Evolutionary conservation across 2,113 vertebrate genomes (phyloP), one percentile per base, ranked within the genome.

Genomic region (Boleophthalmus pectinirostris): DNA sequence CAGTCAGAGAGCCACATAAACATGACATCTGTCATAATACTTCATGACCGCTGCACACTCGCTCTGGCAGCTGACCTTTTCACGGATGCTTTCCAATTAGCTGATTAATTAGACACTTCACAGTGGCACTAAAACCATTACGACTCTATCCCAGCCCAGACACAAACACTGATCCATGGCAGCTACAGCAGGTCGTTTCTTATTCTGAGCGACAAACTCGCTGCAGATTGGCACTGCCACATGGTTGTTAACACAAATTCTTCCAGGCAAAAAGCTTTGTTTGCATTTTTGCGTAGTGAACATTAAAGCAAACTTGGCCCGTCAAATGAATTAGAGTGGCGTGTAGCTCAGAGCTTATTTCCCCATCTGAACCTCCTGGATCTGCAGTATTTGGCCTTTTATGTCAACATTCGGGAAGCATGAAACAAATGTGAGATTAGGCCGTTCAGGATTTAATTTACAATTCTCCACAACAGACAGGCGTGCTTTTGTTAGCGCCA

Each of bases 51-150:
- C 75, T 72, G 14, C 69, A 82, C 87, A 86, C 84, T 84, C 75
- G 35, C 84, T 33, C 61, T 72, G 82, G 82, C 81, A 87, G 80
- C 82, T 87, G 85, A 92, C 91, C 91, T 91, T 90, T 90, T 83
- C 70, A 77, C 5, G 66, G 81, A 81, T 18, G 82, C 86, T 88
- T 83, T 83, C 87, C 76, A 83, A 87, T 89, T 85, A 90, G 82
- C 80, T 85, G 80, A 90, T 84, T 85, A 85, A 90, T 88, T 87
- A 82, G 35, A 82, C 63, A 75, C 74, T 78, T 80, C 82, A 82
- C 73, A 66, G 75, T 73, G 23, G 3, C 23, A 75, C 60, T 54
- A 61, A 85, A 80, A 43, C 49, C 64, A 73, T 80, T 71, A 73
- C 20, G 43, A 73, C 73, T 70, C 66, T 60, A 66, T 71, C 60